These are phyloP conservation scores for Lipotes vexillifer DNA, from an alignment of 2,113 vertebrate species.

Conservation along the genomic window DNA sequence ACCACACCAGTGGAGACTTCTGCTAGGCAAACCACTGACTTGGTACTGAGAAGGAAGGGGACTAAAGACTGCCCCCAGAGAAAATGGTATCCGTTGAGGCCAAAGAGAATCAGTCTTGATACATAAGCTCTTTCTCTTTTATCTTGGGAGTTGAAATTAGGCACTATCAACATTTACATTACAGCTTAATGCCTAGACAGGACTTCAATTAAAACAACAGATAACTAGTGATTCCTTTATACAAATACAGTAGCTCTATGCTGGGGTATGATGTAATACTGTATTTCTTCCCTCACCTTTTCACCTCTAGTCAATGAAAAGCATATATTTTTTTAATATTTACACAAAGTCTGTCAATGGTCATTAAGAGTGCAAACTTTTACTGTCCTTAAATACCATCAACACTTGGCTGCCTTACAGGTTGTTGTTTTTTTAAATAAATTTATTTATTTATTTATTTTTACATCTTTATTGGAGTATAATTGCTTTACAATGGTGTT, in stretches of 20 bases:
- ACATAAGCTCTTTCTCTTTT: neutral
- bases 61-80: conserved; percentile 40
- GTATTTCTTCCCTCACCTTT: neutral
- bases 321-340: neutral
- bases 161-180: neutral
- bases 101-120: conserved; percentile 71
- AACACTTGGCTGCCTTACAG: neutral
- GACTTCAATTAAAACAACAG: neutral
- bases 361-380: neutral
- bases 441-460: no score
- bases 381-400: neutral
- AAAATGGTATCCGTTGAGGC: conserved; percentile 73
- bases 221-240: neutral
- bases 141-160: neutral
- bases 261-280: neutral
- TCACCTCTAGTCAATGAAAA: neutral
- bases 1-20: conserved; percentile 71
- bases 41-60: conserved; percentile 73
- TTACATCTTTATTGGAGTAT: no score
- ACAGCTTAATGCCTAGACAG: neutral
- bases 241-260: neutral
- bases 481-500: no score
- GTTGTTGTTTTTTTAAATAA: no score
- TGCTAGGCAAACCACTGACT: neutral
- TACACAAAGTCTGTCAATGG: neutral